A percentile compares a stretch with the other conserved stretches of the same genome.
phyloP scores from a whole-genome alignment of 2,888 invertebrate genomes.

The Poecilobothrus nobilitatus region DNA sequence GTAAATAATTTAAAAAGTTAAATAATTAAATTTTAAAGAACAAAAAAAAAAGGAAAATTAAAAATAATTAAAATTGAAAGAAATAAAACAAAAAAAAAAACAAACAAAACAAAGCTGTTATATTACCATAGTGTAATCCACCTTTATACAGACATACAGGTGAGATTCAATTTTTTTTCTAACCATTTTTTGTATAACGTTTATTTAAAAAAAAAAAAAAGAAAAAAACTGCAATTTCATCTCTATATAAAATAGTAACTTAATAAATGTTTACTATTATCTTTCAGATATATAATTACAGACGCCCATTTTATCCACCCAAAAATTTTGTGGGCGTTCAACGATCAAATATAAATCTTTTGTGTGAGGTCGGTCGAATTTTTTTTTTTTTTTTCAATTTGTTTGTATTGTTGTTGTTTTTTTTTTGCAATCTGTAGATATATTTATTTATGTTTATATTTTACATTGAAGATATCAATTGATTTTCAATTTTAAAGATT shows the following conservation, averaged over 20 bases:
- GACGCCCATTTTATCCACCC: slow-evolving; percentile 22
- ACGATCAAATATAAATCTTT: slow-evolving; percentile 21
- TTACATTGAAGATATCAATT: neutral
- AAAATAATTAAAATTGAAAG: no score
- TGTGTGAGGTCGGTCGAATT: slow-evolving; percentile 19
- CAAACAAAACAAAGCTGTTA: no score
- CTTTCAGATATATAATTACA: slow-evolving; percentile 19
- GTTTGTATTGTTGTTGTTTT: no score
- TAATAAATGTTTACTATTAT: slow-evolving; percentile 6
- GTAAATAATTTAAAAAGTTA: no score
- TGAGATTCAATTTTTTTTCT: no score
- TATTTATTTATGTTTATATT: neutral
- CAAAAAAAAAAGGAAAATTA: no score
- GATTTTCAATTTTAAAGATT: neutral
- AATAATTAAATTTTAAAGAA: no score
- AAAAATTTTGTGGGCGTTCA: slow-evolving; percentile 20
- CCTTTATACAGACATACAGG: no score
- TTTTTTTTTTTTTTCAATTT: neutral
- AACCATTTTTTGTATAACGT: no score
- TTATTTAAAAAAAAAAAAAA: no score
- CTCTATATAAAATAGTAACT: slow-evolving; percentile 4
- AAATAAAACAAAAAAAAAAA: no score
- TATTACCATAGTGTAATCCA: no score
- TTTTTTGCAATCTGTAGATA: neutral
- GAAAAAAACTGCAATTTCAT: neutral